These are phyloP conservation scores for Oscheius sp. DNA, from an alignment of 2,888 invertebrate genomes.

Conservation along the genomic window DNA sequence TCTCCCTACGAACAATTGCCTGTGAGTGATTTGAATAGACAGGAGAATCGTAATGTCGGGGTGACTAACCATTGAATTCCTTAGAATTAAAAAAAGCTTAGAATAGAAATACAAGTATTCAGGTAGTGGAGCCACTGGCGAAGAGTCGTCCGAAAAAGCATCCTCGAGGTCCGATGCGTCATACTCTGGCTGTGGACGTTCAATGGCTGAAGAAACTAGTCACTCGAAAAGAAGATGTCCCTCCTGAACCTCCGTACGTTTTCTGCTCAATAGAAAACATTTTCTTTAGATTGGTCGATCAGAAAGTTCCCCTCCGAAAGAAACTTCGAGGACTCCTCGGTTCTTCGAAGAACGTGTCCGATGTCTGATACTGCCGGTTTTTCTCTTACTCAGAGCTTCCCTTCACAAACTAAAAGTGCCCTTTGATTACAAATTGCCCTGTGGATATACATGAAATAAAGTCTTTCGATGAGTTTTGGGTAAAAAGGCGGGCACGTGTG, in stretches of 20 bases:
- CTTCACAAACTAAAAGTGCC: too few species aligned
- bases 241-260: background rate
- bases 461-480: too few species aligned
- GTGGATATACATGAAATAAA: too few species aligned
- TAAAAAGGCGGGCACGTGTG: too few species aligned
- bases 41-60: background rate
- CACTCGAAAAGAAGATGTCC: conserved; percentile 29
- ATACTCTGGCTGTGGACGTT: conserved; percentile 69
- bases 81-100: background rate
- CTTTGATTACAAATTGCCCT: too few species aligned
- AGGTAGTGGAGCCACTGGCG: background rate
- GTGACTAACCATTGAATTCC: background rate
- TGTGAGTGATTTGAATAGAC: conserved; percentile 31
- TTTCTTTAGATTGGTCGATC: background rate
- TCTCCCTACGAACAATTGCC: conserved; percentile 65
- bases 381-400: too few species aligned
- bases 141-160: conserved; percentile 53
- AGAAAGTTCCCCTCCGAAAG: conserved; percentile 41
- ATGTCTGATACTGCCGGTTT: background rate
- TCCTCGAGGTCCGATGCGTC: conserved; percentile 60
- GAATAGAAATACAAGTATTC: background rate
- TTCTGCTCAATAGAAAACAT: background rate
- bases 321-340: conserved; percentile 50
- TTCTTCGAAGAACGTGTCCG: conserved; percentile 39
- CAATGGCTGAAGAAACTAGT: conserved; percentile 65